Evolutionary conservation across 2,113 vertebrate genomes (phyloP).

Genomic region (Dromaius novaehollandiae): DNA sequence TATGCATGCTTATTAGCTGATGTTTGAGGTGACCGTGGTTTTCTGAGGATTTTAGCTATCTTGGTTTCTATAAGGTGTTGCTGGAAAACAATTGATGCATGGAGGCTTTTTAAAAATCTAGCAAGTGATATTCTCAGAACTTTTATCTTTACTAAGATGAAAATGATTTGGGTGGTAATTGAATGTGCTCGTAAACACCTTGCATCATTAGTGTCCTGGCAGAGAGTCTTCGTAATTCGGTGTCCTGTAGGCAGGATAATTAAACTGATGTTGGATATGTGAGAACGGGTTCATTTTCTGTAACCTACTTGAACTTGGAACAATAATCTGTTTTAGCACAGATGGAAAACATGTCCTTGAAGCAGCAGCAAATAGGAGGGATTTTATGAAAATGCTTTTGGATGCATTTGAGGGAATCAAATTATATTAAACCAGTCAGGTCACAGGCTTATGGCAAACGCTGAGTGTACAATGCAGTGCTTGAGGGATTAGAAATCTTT

Average conservation of each 20-base stretch:
- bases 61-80: not conserved
- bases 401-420: not conserved
- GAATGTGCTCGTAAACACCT: not conserved
- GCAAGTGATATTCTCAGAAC: not conserved
- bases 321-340: not conserved
- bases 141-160: not conserved
- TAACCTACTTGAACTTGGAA: not conserved
- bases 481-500: not conserved
- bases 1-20: not conserved
- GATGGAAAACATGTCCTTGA: not conserved
- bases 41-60: not conserved
- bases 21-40: not conserved
- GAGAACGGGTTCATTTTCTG: not conserved
- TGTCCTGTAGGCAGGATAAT: not conserved
- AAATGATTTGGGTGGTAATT: not conserved
- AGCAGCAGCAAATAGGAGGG: not conserved
- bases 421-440: not conserved
- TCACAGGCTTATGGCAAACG: not conserved
- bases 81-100: not conserved
- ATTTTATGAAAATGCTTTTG: not conserved
- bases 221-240: fast-evolving
- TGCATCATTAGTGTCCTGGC: not conserved
- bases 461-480: not conserved
- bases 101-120: not conserved
- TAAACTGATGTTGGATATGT: not conserved